These are phyloP conservation scores for Leucoptera coffeella DNA, from an alignment of 2,888 invertebrate genomes.

Conservation along the genomic window DNA sequence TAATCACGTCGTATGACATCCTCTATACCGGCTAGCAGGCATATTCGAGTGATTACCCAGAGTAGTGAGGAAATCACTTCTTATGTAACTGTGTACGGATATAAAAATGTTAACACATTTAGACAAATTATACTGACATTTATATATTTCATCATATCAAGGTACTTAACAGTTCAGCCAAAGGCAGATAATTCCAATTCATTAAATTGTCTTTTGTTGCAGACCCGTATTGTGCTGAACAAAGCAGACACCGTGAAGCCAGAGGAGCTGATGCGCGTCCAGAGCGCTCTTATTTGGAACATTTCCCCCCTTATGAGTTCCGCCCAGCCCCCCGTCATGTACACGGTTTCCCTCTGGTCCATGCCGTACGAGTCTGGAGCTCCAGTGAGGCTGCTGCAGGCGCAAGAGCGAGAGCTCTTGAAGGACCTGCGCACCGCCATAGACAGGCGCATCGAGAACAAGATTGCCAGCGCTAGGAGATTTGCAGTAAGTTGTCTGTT, in stretches of 20 bases:
- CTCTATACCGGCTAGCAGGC: no score
- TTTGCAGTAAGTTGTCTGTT: conserved; percentile 88
- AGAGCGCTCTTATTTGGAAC: conserved; percentile 93
- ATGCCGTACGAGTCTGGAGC: conserved; percentile 77
- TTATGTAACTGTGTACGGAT: no score
- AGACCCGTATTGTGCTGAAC: conserved; percentile 86
- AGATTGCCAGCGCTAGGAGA: conserved; percentile 88
- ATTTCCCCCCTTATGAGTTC: conserved; percentile 95
- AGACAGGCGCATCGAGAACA: conserved; percentile 87
- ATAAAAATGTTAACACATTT: no score
- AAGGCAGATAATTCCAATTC: no score
- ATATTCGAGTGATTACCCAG: no score
- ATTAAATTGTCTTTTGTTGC: no score
- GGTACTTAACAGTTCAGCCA: no score
- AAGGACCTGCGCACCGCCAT: conserved; percentile 79
- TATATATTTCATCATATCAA: no score
- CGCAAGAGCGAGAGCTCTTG: conserved; percentile 85
- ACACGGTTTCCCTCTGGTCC: conserved; percentile 85
- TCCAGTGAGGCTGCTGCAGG: conserved; percentile 73
- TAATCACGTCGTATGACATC: no score
- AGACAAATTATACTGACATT: no score
- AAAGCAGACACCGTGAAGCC: conserved; percentile 91
- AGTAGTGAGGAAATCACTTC: no score
- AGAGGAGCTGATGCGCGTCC: conserved; percentile 88
- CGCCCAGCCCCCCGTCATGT: conserved; percentile 88